Evolutionary conservation across 2,888 invertebrate genomes (phyloP), one percentile per base, ranked within the genome.

Genomic region (Ceramica pisi): DNA sequence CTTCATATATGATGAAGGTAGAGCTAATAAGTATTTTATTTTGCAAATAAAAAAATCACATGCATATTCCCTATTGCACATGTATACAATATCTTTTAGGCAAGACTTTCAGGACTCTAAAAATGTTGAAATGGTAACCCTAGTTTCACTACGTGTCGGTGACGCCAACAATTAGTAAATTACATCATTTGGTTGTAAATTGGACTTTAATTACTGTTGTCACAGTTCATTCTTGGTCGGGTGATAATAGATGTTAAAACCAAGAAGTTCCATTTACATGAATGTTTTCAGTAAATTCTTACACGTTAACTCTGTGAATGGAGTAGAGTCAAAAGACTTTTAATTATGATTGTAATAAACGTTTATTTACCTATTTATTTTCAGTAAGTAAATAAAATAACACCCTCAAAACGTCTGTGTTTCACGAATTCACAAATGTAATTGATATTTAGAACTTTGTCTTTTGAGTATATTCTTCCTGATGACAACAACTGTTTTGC

Each of bases 131-230:
- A 31, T 64, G 55, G 65, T 35, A 3, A 56, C 44, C 21, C 26
- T 19, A 35, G 14, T 26, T n/a, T n/a, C 3, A 3, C 41, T 21
- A 41, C 41, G 35, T 51, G 16, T 16, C 23, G 21, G 1, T 26
- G 67, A 61, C 75, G 67, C 64, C 61, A 26, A 21, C 55, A 64
- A 67, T 80, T 74, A 57, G 46, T 51, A 67, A 23, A 67, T 80
- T 61, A 55, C 53, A 57, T 66, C 35, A 50, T 63, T 78, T 76
- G 38, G 62, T 31, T 50, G 64, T 53, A 78, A 68, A 62, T 53
- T 78, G 26, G 50, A 74, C 48, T 62, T 80, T 75, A 80, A 78
- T 64, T 79, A 60, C 75, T 79, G 50, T 67, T 64, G 67, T 74
- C 60, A 63, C 60, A 67, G 53, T 77, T 73, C 19, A 77, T 77